Conservation (phyloP, 2,113 vertebrate genomes). For the Peucedramus taeniatus region DNA sequence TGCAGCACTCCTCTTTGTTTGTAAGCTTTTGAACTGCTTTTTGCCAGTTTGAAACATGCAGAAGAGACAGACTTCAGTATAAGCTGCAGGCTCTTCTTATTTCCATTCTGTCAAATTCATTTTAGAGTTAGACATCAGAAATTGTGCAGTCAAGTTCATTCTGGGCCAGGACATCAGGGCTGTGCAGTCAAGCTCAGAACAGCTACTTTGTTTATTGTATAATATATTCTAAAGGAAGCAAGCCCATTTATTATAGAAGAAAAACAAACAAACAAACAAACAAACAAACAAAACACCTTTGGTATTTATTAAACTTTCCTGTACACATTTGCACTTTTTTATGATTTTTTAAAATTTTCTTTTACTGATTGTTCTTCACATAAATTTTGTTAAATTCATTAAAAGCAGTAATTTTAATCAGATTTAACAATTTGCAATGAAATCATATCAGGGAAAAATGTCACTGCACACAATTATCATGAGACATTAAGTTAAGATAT, state of each 20-base stretch:
- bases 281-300: not conserved
- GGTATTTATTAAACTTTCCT: not conserved
- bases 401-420: not conserved
- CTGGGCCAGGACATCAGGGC: not conserved
- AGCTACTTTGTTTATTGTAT: not conserved
- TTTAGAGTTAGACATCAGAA: slow-evolving; percentile 28
- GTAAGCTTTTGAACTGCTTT: not conserved
- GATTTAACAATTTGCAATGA: not conserved
- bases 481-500: not conserved
- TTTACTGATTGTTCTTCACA: not conserved
- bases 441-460: not conserved
- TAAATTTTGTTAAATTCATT: not conserved
- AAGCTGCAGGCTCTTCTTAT: slow-evolving; percentile 55
- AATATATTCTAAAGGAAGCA: not conserved
- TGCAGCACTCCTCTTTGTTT: not conserved
- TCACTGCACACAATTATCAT: not conserved
- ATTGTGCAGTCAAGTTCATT: slow-evolving; percentile 47
- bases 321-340: not conserved
- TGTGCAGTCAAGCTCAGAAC: slow-evolving; percentile 18
- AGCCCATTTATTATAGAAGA: not conserved
- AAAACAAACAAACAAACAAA: not conserved
- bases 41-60: not conserved
- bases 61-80: not conserved
- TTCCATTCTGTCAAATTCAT: slow-evolving; percentile 59
- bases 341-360: not conserved